Percentiles rank a stretch among this genome's conserved stretches.
These are phyloP conservation scores for Xiphophorus birchmanni DNA, from an alignment of 2,797 vertebrate genomes.

Conservation along the genomic window DNA sequence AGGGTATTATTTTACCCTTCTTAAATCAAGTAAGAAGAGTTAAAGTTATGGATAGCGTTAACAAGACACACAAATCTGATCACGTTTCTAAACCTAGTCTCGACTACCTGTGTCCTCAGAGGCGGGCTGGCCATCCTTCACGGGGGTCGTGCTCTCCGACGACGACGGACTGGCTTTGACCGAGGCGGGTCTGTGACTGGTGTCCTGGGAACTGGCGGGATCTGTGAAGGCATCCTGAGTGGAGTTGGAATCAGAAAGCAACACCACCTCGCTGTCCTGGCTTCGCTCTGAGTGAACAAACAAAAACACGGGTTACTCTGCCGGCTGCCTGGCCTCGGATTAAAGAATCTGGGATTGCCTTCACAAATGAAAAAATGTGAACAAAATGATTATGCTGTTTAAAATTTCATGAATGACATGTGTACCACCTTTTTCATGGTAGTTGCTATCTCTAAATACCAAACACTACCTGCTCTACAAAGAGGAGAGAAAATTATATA, in stretches of 20 bases:
- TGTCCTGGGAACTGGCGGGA: constrained; percentile 90
- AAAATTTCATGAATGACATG: constrained; percentile 16
- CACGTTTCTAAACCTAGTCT: not conserved
- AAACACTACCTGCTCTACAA: constrained; percentile 38
- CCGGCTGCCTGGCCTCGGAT: constrained; percentile 14
- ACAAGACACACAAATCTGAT: not conserved
- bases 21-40: not conserved
- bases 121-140: constrained; percentile 82
- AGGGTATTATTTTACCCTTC: not conserved
- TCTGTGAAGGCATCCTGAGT: constrained; percentile 95
- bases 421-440: constrained; percentile 24
- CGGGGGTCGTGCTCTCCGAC: constrained; percentile 77
- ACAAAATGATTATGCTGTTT: constrained; percentile 5
- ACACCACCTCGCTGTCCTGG: constrained; percentile 93
- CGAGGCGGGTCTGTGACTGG: constrained; percentile 83
- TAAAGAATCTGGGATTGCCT: constrained; percentile 26
- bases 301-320: constrained; percentile 44
- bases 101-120: constrained; percentile 86
- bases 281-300: constrained; percentile 87
- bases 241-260: constrained; percentile 97
- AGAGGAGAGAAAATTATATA: constrained; percentile 5
- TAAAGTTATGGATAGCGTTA: not conserved
- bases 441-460: constrained; percentile 30
- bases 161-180: constrained; percentile 81
- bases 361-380: constrained; percentile 9